Base-by-base conservation (phyloP, 2,888 invertebrate species). In the Thysanoteuthis rhombus region DNA sequence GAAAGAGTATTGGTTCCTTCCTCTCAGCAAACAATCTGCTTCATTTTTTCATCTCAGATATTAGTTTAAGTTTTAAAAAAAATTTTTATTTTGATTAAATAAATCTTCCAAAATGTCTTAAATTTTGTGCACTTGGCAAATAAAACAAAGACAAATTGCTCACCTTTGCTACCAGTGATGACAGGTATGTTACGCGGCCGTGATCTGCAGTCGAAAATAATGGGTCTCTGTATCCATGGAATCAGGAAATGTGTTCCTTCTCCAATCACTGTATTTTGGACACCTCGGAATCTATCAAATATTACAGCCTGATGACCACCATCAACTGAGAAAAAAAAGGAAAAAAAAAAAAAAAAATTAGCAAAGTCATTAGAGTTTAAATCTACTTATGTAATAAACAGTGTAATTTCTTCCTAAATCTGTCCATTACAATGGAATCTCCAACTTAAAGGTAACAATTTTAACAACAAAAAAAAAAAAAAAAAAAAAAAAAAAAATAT, bases 241-340 rank as follows among this genome's bases (percentile, higher is more conserved):
- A 99, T 98, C 96, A 98, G 98, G 97, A 99, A 99, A 97, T 99
- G 99, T 94, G 99, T 99, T 92, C 99, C 99, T 97, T 99, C 99
- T 45, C 99, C 99, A 52, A 98, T 98, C 28, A 99, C 99, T 93
- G 98, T 97, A 95, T 98, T 98, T 97, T 99, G 99, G 90, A 99
- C 98, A 96, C 99, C 99, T 94, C 98, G 98, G 97, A 99, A 99
- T 97, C 99, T 98, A 97, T 99, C 99, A 97, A 99, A 99, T 95
- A 99, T 99, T n/a, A 99, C 99, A 95, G 99, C 99, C 97, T 99
- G 98, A 97, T 99, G 98, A 92, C 99, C 99, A 96, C 99, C 99
- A 97, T 99, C 99, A 97, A 99, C 99, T 97, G 95, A 47, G 95
- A 95, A 58, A 58, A 89, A 90, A 38, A 93, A 42, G 89, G 28